Evolutionary conservation across 2,888 invertebrate genomes (phyloP).

Genomic region (Anoncus sp.): DNA sequence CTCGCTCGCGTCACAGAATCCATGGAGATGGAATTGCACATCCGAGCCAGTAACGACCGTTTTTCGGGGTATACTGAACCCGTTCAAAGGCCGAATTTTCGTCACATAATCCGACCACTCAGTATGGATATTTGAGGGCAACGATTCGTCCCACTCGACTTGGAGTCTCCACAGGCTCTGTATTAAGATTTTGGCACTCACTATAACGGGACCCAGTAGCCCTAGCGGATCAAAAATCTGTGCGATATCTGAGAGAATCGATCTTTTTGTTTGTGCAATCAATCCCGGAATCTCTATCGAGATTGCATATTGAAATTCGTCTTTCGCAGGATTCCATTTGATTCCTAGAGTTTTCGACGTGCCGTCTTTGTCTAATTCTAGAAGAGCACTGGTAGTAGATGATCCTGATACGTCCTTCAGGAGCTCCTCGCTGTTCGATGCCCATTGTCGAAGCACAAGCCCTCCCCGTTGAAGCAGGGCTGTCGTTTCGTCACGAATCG

Average conservation of each 20-base stretch:
- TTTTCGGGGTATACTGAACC: too few relatives aligned
- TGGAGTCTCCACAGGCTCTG: conserved; percentile 20
- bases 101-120: too few relatives aligned
- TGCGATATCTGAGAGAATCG: conserved; percentile 21
- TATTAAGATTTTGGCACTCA: conserved; percentile 18
- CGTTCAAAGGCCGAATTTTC: too few relatives aligned
- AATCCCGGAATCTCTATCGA: neutral
- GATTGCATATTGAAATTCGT: conserved; percentile 29
- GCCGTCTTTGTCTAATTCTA: neutral
- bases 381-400: neutral
- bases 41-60: neutral
- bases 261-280: conserved; percentile 10
- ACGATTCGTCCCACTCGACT: neutral
- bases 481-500: conserved; percentile 20
- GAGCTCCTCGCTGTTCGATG: conserved; percentile 16
- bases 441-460: conserved; percentile 34
- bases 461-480: conserved; percentile 23
- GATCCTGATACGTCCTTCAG: neutral
- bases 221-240: conserved; percentile 23
- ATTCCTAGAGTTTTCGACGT: conserved; percentile 19
- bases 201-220: conserved; percentile 14
- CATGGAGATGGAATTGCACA: neutral
- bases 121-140: neutral
- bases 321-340: conserved; percentile 11
- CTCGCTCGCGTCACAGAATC: conserved; percentile 32